Percentiles rank a stretch among this genome's conserved stretches.
These are phyloP conservation scores for Cebus imitator DNA, from an alignment of 2,113 vertebrate species.

Conservation along the genomic window DNA sequence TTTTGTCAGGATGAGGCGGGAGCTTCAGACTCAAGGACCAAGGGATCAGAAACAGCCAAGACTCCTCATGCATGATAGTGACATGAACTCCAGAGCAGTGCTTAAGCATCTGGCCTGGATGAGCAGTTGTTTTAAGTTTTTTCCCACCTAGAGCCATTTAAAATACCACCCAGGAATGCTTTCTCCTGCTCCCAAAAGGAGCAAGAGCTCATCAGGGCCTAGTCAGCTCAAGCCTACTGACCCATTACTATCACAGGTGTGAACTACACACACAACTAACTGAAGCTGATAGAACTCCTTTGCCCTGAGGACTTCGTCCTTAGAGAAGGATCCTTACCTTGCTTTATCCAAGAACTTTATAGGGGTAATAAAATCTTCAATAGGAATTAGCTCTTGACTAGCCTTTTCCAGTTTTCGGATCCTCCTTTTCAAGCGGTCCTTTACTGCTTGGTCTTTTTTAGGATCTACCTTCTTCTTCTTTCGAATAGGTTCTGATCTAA, in stretches of 20 bases:
- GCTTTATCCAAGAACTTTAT: conserved; percentile 86
- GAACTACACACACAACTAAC: background rate
- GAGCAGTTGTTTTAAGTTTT: background rate
- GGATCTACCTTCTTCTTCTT: conserved; percentile 96
- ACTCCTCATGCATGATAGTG: background rate
- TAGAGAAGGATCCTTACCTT: conserved; percentile 82
- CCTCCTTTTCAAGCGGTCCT: conserved; percentile 93
- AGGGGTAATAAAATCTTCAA: conserved; percentile 92
- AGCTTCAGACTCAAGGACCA: background rate
- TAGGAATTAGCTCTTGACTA: conserved; percentile 92
- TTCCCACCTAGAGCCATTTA: background rate
- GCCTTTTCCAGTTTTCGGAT: conserved; percentile 92
- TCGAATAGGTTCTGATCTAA: conserved; percentile 90
- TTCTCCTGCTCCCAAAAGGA: background rate
- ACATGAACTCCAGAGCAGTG: background rate
- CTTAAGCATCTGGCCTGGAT: background rate
- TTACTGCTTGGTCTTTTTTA: conserved; percentile 87
- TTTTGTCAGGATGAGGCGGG: background rate
- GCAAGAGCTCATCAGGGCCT: background rate
- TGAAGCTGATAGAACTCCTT: background rate
- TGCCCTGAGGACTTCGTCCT: background rate
- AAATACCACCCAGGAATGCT: background rate
- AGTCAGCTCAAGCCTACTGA: background rate
- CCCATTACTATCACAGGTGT: background rate
- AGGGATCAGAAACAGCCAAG: background rate